A percentile compares a stretch with the other conserved stretches of the same genome.
Conservation (phyloP, 2,113 vertebrate species). For the Dasyornis broadbenti region DNA sequence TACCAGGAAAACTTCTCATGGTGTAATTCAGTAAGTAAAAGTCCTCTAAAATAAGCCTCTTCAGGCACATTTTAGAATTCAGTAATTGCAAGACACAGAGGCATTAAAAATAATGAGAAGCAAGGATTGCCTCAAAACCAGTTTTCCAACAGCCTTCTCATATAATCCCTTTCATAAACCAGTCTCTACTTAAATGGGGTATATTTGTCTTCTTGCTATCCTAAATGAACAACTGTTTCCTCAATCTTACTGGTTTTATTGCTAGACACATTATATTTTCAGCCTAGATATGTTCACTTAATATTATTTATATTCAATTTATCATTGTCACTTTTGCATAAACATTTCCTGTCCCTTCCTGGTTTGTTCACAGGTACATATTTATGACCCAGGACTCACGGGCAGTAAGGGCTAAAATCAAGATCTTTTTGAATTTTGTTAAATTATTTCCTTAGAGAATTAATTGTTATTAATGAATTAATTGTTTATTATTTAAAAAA, state of each 20-base stretch:
- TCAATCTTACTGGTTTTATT: neutral
- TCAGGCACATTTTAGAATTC: neutral
- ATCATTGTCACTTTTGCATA: neutral
- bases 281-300: neutral
- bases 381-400: fast-evolving
- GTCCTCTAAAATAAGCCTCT: neutral
- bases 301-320: neutral
- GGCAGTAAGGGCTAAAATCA: neutral
- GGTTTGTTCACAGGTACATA: neutral
- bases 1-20: neutral
- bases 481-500: neutral
- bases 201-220: neutral
- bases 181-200: fast-evolving
- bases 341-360: neutral
- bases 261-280: neutral
- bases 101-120: neutral
- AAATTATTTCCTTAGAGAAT: neutral
- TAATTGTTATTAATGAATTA: neutral
- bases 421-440: neutral
- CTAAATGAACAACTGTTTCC: neutral
- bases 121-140: neutral
- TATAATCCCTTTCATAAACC: neutral
- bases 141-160: neutral
- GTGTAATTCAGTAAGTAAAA: neutral
- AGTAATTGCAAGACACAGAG: neutral